Evolutionary conservation across 2,797 vertebrate genomes (phyloP).

Genomic region (Psittacula derbiana): DNA sequence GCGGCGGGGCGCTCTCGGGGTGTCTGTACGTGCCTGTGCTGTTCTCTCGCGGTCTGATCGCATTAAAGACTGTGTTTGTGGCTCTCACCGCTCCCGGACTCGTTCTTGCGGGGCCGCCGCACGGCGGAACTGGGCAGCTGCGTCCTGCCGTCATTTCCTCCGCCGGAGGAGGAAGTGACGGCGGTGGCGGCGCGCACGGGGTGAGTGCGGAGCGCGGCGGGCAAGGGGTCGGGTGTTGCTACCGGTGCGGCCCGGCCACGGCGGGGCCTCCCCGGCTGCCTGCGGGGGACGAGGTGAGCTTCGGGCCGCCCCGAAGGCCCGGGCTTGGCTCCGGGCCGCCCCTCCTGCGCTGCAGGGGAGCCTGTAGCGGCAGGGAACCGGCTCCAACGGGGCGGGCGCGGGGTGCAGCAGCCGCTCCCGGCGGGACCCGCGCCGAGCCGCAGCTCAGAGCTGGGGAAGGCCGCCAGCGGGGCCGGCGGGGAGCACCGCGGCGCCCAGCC

Average conservation of each 20-base stretch:
- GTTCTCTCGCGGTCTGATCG: slow-evolving; percentile 38
- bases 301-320: too few relatives aligned
- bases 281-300: not conserved
- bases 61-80: slow-evolving; percentile 53
- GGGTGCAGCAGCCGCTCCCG: not conserved
- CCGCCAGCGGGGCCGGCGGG: too few relatives aligned
- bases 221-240: not conserved
- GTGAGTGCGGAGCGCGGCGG: not conserved
- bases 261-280: too few relatives aligned
- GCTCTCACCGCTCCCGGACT: not conserved
- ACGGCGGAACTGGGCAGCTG: rapidly evolving
- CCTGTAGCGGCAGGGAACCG: not conserved
- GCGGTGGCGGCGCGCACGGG: not conserved
- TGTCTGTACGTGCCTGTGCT: slow-evolving; percentile 41
- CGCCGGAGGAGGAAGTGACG: not conserved
- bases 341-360: too few relatives aligned
- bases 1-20: not conserved
- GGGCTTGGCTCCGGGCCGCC: too few relatives aligned
- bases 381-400: too few relatives aligned
- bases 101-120: not conserved
- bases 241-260: too few relatives aligned
- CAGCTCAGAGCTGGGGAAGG: not conserved
- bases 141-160: not conserved
- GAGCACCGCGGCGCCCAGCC: not conserved
- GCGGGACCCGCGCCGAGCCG: not conserved